Evolutionary conservation across 2,888 invertebrate species (phyloP).

Genomic region (Callinectes sapidus): DNA sequence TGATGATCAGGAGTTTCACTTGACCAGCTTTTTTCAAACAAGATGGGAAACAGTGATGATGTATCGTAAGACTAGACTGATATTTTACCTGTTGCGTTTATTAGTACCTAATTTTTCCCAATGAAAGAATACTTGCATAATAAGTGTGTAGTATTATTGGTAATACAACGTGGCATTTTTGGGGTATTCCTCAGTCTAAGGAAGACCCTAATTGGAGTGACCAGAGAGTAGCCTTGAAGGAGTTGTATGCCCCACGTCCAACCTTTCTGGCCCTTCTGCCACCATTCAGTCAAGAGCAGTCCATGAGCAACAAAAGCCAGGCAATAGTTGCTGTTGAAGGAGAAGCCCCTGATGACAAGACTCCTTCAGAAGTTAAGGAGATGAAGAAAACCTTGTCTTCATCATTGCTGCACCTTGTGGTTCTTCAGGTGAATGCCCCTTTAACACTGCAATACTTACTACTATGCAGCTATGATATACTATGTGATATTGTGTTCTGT

Average conservation of each 20-base stretch:
- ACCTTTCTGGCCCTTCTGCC: slow-evolving; percentile 68
- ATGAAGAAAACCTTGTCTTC: slow-evolving; percentile 44
- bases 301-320: neutral
- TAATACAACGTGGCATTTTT: neutral
- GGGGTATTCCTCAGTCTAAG: slow-evolving; percentile 48
- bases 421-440: slow-evolving; percentile 52
- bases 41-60: neutral
- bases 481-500: neutral
- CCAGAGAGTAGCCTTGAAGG: slow-evolving; percentile 65
- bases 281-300: slow-evolving; percentile 58
- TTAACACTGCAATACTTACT: too few species aligned
- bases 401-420: slow-evolving; percentile 54
- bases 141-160: neutral
- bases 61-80: neutral
- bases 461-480: neutral
- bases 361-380: slow-evolving; percentile 43
- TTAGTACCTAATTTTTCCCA: neutral
- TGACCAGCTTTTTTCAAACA: too few species aligned
- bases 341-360: slow-evolving; percentile 9
- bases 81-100: neutral
- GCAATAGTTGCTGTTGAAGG: slow-evolving; percentile 3
- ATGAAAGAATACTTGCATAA: neutral
- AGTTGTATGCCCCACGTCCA: slow-evolving; percentile 69
- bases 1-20: too few species aligned
- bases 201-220: slow-evolving; percentile 68